phyloP scores from a whole-genome alignment of 2,888 invertebrate species.

The Oligia strigilis region DNA sequence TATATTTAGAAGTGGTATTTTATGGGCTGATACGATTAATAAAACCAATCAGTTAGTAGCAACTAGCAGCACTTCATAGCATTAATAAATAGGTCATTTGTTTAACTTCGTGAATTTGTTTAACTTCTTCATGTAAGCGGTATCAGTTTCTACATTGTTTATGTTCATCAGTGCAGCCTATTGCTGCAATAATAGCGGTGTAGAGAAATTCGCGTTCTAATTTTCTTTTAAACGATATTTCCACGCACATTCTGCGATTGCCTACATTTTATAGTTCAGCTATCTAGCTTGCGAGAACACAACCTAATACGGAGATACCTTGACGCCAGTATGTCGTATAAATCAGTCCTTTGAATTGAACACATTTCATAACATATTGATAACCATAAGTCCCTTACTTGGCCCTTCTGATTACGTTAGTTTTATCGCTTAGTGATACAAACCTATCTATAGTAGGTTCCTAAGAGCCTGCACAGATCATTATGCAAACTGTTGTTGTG shows the following conservation, averaged over 20 bases:
- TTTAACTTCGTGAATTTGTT: slow-evolving; percentile 1
- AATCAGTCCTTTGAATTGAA: slow-evolving; percentile 42
- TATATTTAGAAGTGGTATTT: slow-evolving; percentile 24
- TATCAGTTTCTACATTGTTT: slow-evolving; percentile 21
- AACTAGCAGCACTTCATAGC: not conserved
- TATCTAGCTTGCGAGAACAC: slow-evolving; percentile 29
- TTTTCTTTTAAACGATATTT: slow-evolving; percentile 39
- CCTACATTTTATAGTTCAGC: slow-evolving; percentile 21
- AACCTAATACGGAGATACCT: slow-evolving; percentile 46
- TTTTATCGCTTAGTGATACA: slow-evolving; percentile 21
- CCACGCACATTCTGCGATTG: slow-evolving; percentile 19
- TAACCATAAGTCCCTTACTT: slow-evolving; percentile 37
- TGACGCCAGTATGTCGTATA: slow-evolving; percentile 49
- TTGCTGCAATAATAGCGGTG: slow-evolving; percentile 14
- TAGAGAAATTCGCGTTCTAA: slow-evolving; percentile 27
- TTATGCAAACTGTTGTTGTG: slow-evolving; percentile 31
- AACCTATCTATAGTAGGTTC: not conserved
- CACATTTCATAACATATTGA: slow-evolving; percentile 51
- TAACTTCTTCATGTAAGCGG: slow-evolving; percentile 4
- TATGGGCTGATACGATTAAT: slow-evolving; percentile 33
- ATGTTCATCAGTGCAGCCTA: slow-evolving; percentile 9
- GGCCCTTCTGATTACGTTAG: slow-evolving; percentile 31
- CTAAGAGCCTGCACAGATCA: slow-evolving; percentile 5
- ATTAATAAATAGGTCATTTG: slow-evolving; percentile 15
- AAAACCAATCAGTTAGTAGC: slow-evolving; percentile 15